phyloP scores from a whole-genome alignment of 2,797 vertebrate genomes.

The Petrocephalus sullivani region DNA sequence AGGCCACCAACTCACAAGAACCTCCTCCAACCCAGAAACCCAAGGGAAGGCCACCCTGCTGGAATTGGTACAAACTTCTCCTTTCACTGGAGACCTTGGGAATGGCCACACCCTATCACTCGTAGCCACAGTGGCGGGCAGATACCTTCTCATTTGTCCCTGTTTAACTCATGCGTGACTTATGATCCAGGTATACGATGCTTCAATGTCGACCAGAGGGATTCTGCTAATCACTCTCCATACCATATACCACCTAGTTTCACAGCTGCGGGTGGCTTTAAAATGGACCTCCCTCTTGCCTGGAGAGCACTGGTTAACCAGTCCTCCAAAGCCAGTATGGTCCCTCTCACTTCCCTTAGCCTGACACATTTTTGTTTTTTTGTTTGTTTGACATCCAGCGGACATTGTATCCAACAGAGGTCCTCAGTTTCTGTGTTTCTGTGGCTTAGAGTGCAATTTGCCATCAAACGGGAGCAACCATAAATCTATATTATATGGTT shows the following conservation, averaged over 20 bases:
- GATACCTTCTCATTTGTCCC: slow-evolving; percentile 1
- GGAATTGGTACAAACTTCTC: background rate
- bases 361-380: background rate
- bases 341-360: background rate
- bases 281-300: background rate
- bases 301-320: background rate
- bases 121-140: background rate
- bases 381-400: background rate
- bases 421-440: background rate
- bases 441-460: background rate
- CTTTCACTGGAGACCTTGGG: background rate
- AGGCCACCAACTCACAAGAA: background rate
- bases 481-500: background rate
- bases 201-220: background rate
- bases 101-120: background rate
- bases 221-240: background rate
- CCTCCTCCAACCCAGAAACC: background rate
- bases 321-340: background rate
- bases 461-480: background rate
- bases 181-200: background rate
- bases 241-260: background rate
- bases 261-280: background rate
- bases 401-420: background rate
- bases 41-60: background rate
- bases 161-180: background rate